Conservation (phyloP, 2,113 vertebrate species). For the Mus pahari region DNA sequence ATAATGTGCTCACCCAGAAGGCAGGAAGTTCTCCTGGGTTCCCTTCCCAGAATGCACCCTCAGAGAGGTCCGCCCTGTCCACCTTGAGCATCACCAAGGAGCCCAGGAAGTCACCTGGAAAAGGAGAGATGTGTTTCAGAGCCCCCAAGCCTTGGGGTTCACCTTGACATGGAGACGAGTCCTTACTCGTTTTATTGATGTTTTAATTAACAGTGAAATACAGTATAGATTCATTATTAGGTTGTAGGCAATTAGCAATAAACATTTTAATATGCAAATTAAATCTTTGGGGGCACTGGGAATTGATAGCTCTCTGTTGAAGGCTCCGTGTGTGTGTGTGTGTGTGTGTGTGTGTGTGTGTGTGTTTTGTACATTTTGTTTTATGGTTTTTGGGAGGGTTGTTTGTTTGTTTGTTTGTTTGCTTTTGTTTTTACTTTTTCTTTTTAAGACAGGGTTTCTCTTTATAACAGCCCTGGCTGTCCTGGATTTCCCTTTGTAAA, state of each 20-base stretch:
- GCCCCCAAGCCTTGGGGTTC: not conserved
- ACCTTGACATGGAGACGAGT: slow-evolving; percentile 60
- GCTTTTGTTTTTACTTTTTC: not conserved
- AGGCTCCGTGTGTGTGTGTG: not conserved
- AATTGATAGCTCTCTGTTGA: not conserved
- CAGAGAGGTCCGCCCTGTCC: not conserved
- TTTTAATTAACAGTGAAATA: slow-evolving; percentile 66
- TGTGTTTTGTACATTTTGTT: not conserved
- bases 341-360: not conserved
- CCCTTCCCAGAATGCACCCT: not conserved
- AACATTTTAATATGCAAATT: slow-evolving; percentile 54
- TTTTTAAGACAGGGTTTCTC: not conserved
- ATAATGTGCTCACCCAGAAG: not conserved
- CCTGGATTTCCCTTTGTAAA: not conserved
- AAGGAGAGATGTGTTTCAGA: not conserved
- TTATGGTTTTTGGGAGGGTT: not conserved
- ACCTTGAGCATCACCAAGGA: not conserved
- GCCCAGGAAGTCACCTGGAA: not conserved
- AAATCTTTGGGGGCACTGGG: not conserved
- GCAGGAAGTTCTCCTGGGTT: not conserved
- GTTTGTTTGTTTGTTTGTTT: not conserved
- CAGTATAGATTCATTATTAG: slow-evolving; percentile 17
- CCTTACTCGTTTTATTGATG: slow-evolving; percentile 42
- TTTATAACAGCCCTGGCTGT: not conserved
- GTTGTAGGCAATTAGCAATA: slow-evolving; percentile 57